A percentile compares a stretch with the other conserved stretches of the same genome.
phyloP scores from a whole-genome alignment of 2,888 invertebrate genomes.

The Dicranocentrus wangi region DNA sequence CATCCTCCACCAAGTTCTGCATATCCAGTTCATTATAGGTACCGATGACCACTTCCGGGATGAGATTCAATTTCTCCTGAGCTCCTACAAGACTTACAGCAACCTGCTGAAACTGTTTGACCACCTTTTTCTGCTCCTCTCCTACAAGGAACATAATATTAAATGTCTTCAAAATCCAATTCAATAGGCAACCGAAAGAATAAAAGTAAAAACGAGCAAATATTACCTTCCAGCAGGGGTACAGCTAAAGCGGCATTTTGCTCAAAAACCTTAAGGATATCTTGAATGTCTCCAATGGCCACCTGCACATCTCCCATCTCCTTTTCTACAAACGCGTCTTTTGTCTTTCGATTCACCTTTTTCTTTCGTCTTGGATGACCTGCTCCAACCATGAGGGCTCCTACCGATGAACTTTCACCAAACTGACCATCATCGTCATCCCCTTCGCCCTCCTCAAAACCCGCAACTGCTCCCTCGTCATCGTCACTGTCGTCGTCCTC shows the following conservation, averaged over 20 bases:
- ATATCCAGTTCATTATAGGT: slow-evolving; percentile 3
- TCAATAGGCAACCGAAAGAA: neutral
- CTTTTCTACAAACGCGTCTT: neutral
- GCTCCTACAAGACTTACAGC: neutral
- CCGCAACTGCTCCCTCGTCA: too few relatives aligned
- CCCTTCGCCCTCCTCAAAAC: too few relatives aligned
- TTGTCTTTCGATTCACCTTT: too few relatives aligned
- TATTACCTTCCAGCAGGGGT: neutral
- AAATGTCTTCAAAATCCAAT: too few relatives aligned
- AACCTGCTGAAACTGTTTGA: neutral
- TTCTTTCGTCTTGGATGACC: too few relatives aligned
- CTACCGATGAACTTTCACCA: too few relatives aligned
- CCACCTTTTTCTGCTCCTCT: neutral
- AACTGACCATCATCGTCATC: too few relatives aligned
- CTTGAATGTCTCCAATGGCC: neutral
- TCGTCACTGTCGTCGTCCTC: too few relatives aligned
- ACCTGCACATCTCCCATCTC: neutral
- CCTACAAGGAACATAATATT: neutral
- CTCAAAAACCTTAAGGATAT: neutral
- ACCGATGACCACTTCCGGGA: neutral
- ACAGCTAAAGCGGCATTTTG: neutral
- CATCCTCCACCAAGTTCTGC: neutral
- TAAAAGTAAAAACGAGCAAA: neutral
- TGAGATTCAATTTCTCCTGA: neutral
- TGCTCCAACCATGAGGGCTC: too few relatives aligned